Conservation (phyloP, 2,113 vertebrate genomes). For the Gallinago paraguaiae region DNA sequence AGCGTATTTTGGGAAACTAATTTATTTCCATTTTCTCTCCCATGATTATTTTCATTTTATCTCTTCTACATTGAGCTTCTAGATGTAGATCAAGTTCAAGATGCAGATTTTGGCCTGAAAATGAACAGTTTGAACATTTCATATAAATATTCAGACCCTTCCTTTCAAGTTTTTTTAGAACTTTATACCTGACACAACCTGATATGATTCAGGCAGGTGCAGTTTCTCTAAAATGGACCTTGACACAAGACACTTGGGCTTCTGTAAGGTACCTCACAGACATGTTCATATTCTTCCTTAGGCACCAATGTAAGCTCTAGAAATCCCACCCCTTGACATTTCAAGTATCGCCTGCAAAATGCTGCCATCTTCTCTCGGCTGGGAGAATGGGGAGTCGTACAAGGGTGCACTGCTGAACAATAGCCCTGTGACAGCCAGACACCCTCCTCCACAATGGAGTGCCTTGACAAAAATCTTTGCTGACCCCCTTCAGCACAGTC, state of each 20-base stretch:
- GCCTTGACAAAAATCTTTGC: conserved; percentile 22
- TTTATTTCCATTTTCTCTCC: neutral
- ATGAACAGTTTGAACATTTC: neutral
- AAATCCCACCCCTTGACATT: neutral
- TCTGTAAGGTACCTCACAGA: neutral
- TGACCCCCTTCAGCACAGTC: neutral
- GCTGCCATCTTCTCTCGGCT: neutral
- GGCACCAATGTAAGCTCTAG: neutral
- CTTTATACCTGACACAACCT: neutral
- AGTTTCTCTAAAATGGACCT: neutral
- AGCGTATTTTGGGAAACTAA: neutral
- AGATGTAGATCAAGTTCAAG: neutral
- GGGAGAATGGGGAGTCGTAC: neutral
- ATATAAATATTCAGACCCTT: neutral
- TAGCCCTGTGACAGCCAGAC: neutral
- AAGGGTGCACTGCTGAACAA: neutral
- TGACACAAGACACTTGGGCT: neutral
- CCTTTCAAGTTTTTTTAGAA: neutral
- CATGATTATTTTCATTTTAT: neutral
- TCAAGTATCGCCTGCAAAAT: neutral
- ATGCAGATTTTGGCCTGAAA: neutral
- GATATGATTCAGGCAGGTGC: neutral
- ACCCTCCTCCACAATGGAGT: neutral
- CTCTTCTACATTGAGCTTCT: neutral
- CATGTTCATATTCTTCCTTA: neutral